A percentile compares a stretch with the other conserved stretches of the same genome.
Conservation (phyloP, 2,113 vertebrate species). For the Syrrhaptes paradoxus region DNA sequence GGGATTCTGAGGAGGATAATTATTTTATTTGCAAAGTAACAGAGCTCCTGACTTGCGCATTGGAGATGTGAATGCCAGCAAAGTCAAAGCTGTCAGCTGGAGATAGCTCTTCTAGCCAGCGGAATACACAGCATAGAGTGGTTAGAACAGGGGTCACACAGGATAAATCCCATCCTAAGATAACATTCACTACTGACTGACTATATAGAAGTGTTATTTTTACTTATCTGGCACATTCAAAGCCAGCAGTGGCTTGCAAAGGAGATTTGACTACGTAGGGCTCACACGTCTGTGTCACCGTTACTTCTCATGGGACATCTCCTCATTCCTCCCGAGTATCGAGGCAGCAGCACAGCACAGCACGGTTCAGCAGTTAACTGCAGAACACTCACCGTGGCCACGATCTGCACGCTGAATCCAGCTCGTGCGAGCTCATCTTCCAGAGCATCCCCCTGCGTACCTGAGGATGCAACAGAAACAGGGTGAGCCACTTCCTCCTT, state of each 20-base stretch:
- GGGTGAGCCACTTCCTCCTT: not conserved
- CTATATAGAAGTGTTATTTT: not conserved
- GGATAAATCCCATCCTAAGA: not conserved
- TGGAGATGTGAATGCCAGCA: not conserved
- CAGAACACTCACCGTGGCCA: slow-evolving; percentile 61
- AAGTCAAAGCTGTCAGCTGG: not conserved
- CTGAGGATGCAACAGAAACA: slow-evolving; percentile 42
- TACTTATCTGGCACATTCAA: not conserved
- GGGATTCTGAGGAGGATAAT: not conserved
- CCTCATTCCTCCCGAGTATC: not conserved
- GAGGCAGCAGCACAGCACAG: not conserved
- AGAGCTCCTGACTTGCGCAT: not conserved
- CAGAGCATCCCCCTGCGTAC: slow-evolving; percentile 70
- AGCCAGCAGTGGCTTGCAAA: not conserved
- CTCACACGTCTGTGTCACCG: not conserved
- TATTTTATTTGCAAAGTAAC: not conserved
- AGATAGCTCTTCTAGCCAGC: not conserved
- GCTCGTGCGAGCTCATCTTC: slow-evolving; percentile 76
- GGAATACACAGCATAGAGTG: not conserved
- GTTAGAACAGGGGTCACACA: not conserved
- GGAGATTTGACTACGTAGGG: not conserved
- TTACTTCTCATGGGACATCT: not conserved
- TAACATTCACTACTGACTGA: not conserved
- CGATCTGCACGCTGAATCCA: slow-evolving; percentile 77
- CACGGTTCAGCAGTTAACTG: not conserved